These are phyloP conservation scores for Plemyria rubiginata DNA, from an alignment of 2,888 invertebrate species.

Conservation along the genomic window DNA sequence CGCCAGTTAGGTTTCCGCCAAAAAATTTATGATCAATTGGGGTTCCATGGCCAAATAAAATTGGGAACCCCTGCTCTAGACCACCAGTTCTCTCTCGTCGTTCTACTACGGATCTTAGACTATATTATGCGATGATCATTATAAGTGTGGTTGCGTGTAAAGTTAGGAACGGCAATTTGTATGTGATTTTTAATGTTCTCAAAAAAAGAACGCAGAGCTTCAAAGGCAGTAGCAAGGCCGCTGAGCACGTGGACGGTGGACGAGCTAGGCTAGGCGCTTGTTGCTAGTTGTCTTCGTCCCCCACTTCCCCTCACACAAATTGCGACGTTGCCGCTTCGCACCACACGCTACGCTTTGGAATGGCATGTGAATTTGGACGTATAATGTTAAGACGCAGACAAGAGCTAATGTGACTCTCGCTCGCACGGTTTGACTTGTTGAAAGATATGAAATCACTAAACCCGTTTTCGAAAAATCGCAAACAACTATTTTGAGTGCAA, in stretches of 20 bases:
- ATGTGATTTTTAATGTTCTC: constrained; percentile 54
- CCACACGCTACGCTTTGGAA: constrained; percentile 50
- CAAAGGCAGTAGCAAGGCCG: constrained; percentile 77
- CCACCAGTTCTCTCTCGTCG: too few relatives aligned
- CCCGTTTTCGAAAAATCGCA: too few relatives aligned
- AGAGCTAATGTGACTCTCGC: too few relatives aligned
- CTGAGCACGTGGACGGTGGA: constrained; percentile 77
- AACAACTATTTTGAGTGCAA: too few relatives aligned
- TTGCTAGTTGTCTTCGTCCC: constrained; percentile 67
- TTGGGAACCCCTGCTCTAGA: too few relatives aligned
- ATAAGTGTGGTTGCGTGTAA: neutral
- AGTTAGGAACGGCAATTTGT: constrained; percentile 47
- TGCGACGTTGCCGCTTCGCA: constrained; percentile 76
- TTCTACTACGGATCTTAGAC: too few relatives aligned
- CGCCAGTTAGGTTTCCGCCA: too few relatives aligned
- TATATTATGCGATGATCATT: neutral
- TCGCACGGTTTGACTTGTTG: too few relatives aligned
- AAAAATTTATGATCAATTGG: too few relatives aligned
- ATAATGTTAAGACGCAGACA: too few relatives aligned
- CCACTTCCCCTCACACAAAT: constrained; percentile 44
- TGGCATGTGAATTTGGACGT: constrained; percentile 62
- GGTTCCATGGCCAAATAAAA: too few relatives aligned
- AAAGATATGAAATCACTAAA: too few relatives aligned
- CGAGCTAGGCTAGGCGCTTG: constrained; percentile 72
- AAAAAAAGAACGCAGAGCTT: constrained; percentile 80